Conservation (phyloP, 2,888 invertebrate genomes). For the Amiota minor region DNA sequence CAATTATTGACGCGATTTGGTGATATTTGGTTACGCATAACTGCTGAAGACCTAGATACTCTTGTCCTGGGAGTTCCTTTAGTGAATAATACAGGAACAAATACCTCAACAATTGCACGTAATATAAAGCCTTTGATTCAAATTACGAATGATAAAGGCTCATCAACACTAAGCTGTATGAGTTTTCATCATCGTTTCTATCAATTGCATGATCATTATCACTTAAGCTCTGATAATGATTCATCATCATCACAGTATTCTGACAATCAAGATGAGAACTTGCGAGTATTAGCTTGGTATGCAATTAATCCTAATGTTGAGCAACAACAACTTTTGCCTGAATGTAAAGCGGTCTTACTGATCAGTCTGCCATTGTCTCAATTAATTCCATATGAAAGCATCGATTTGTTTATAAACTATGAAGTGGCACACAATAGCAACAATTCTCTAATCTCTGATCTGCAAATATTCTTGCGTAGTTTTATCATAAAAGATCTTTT, state of each 20-base stretch:
- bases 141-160: not conserved
- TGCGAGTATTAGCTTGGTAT: constrained; percentile 31
- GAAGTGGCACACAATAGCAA: constrained; percentile 26
- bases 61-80: constrained; percentile 64
- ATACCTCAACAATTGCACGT: constrained; percentile 38
- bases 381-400: constrained; percentile 32
- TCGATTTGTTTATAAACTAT: not conserved
- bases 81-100: constrained; percentile 54
- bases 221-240: constrained; percentile 43
- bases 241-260: constrained; percentile 55
- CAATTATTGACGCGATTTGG: constrained; percentile 64
- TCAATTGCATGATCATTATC: constrained; percentile 50
- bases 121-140: constrained; percentile 43
- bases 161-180: constrained; percentile 20
- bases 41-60: constrained; percentile 40
- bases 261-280: constrained; percentile 42
- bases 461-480: constrained; percentile 47
- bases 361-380: constrained; percentile 54
- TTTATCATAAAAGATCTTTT: constrained; percentile 48
- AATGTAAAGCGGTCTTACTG: constrained; percentile 61
- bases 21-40: constrained; percentile 65
- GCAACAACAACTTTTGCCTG: constrained; percentile 55
- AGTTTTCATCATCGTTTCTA: constrained; percentile 57
- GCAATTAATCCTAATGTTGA: not conserved
- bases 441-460: not conserved